Percentiles rank a stretch among this genome's conserved stretches.
These are phyloP conservation scores for Amphipyra tragopoginis DNA, from an alignment of 2,888 invertebrate genomes.

Conservation along the genomic window DNA sequence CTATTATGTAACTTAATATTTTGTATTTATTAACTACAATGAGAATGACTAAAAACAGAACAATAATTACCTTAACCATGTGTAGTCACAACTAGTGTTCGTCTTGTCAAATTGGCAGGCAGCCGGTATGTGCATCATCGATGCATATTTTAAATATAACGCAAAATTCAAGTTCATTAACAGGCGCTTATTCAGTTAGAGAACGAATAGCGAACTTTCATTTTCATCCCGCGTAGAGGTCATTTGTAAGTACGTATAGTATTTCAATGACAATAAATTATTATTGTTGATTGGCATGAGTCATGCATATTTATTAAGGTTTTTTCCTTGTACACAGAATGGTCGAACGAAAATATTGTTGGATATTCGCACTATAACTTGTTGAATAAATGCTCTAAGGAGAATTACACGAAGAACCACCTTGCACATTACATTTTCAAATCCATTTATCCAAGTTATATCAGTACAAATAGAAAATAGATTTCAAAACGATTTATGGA, in stretches of 20 bases:
- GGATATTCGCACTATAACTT: constrained; percentile 22
- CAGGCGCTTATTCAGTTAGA: constrained; percentile 44
- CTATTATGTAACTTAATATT: constrained; percentile 74
- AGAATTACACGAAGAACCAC: constrained; percentile 31
- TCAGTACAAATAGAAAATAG: constrained; percentile 3
- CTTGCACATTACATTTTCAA: constrained; percentile 7
- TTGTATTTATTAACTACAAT: constrained; percentile 67
- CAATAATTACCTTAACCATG: constrained; percentile 72
- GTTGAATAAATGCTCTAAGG: constrained; percentile 42
- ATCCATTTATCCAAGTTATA: constrained; percentile 1
- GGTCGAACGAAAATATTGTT: constrained; percentile 38
- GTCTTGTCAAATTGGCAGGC: constrained; percentile 75
- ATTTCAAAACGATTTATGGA: constrained; percentile 14
- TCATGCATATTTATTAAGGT: constrained; percentile 51
- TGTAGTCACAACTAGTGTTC: constrained; percentile 61
- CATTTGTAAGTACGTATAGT: constrained; percentile 44
- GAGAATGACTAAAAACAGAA: constrained; percentile 73
- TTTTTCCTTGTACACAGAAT: constrained; percentile 48
- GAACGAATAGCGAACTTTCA: constrained; percentile 53
- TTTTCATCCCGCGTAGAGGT: constrained; percentile 56
- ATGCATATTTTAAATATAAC: constrained; percentile 58
- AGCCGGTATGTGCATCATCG: constrained; percentile 62
- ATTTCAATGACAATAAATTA: constrained; percentile 37
- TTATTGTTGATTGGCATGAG: constrained; percentile 41
- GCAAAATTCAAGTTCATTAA: constrained; percentile 65